Conservation (phyloP, 2,888 invertebrate species). For the Melanchra persicariae region DNA sequence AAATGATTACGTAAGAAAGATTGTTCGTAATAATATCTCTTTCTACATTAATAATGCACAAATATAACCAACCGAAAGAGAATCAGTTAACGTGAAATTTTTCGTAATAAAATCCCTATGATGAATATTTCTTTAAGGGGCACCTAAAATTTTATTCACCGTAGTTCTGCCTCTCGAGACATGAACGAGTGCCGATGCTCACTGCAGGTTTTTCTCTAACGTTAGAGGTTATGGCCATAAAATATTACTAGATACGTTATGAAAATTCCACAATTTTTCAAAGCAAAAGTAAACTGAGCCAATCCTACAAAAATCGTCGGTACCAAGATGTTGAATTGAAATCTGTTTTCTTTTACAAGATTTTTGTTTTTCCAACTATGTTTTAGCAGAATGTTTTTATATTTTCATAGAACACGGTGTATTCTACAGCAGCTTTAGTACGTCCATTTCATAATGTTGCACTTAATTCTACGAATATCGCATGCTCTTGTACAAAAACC, state of each 20-base stretch:
- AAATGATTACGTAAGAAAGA: neutral
- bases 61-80: conserved; percentile 29
- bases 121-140: conserved; percentile 75
- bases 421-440: conserved; percentile 3
- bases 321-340: conserved; percentile 16
- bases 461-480: neutral
- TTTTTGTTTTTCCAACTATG: neutral
- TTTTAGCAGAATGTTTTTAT: neutral
- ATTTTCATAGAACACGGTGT: neutral
- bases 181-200: conserved; percentile 85
- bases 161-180: conserved; percentile 79
- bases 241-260: conserved; percentile 66
- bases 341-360: conserved; percentile 8
- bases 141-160: conserved; percentile 81
- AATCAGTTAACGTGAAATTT: conserved; percentile 32
- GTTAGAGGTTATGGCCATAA: conserved; percentile 71
- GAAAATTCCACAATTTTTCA: conserved; percentile 50
- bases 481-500: neutral
- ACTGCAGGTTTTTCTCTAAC: conserved; percentile 84
- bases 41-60: conserved; percentile 1
- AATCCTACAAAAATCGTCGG: conserved; percentile 1
- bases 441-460: neutral
- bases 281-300: conserved; percentile 15
- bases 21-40: no score
- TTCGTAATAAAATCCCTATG: conserved; percentile 55